Base-by-base conservation (phyloP, 1,140 invertebrate genomes). In the Metopolophium dirhodum region DNA sequence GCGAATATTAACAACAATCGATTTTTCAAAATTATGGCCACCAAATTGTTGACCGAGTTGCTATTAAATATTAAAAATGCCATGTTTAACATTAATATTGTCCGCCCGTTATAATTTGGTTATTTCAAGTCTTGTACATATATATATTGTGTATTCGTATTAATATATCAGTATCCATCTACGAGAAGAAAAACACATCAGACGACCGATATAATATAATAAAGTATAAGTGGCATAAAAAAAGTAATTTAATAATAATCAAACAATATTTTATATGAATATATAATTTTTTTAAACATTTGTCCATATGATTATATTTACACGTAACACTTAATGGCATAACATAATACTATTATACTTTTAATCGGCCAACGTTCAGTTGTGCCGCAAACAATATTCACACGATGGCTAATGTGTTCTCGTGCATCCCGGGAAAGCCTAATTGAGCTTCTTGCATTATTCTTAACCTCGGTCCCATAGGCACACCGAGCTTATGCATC, bases 401-500 rank as follows among this genome's bases (percentile, higher is more conserved):
- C 77, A 94, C 94, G n/a, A 94, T 94, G 68, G 94, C 94, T 37
- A 95, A 90, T n/a, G 94, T 95, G 87, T 95, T 95, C 30, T 94
- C 94, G 83, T 94, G 94, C 77, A 91, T 92, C 2, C 94, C 93
- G 30, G 94, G 93, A n/a, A 94, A 94, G 26, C 94, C 94, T n/a
- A 95, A 93, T 94, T 98, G 97, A 30, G 98, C 98, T 95, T 99
- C 98, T 95, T 98, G 98, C 90, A 99, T 95, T 94, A 99, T 99
- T 94, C 98, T 96, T 93, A 98, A 96, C 94, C 98, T 95, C 30
- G 98, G 98, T 54, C 98, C 98, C 94, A 99, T 96, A 2, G 98
- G 98, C 37, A 99, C 97, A 8, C 98, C 98, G 94, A 99, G 97
- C 94, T 98, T 98, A 94, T 98, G 96, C 23, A 99, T 95, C 57